phyloP scores from a whole-genome alignment of 2,113 vertebrate genomes.

The Chroicocephalus ridibundus region DNA sequence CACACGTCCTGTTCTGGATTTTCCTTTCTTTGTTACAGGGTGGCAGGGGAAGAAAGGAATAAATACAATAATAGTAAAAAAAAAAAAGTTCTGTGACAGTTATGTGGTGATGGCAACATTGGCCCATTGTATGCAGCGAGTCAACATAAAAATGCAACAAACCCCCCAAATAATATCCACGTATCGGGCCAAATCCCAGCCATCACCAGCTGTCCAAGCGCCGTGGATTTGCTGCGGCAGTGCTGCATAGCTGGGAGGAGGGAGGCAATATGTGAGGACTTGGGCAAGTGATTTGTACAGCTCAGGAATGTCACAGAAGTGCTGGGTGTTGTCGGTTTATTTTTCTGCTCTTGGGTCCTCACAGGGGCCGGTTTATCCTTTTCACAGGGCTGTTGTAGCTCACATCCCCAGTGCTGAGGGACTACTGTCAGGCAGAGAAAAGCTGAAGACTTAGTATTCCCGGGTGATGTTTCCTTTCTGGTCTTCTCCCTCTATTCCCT shows the following conservation, averaged over 20 bases:
- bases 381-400: constrained; percentile 17
- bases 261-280: neutral
- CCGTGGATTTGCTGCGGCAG: neutral
- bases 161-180: neutral
- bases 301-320: constrained; percentile 34
- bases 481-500: constrained; percentile 42
- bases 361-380: neutral
- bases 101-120: constrained; percentile 33
- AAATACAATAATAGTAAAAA: constrained; percentile 1
- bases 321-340: constrained; percentile 17
- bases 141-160: constrained; percentile 40
- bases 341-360: neutral
- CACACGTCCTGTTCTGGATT: constrained; percentile 54
- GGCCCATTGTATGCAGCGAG: constrained; percentile 1
- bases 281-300: constrained; percentile 15
- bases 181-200: neutral
- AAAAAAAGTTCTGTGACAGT: constrained; percentile 14
- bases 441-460: constrained; percentile 55
- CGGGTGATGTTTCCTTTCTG: constrained; percentile 25
- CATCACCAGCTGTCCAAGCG: constrained; percentile 32
- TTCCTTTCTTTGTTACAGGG: constrained; percentile 64
- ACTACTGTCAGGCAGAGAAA: constrained; percentile 46
- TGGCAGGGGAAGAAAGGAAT: constrained; percentile 37
- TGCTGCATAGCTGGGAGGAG: constrained; percentile 20
- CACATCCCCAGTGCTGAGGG: neutral